Conservation (phyloP, 2,113 vertebrate species). For the Catharus minimus region DNA sequence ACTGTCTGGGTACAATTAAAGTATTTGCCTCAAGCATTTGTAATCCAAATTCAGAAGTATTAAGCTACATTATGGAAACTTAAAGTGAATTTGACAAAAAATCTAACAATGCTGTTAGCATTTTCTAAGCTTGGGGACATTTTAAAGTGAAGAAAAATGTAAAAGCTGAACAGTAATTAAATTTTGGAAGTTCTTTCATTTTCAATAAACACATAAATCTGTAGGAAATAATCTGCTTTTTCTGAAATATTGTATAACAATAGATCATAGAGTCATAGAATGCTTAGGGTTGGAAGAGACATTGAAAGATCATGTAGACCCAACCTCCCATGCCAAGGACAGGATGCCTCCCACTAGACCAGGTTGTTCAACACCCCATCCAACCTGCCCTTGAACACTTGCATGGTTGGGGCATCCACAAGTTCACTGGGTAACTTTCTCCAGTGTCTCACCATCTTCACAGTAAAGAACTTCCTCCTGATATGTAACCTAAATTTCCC, state of each 20-base stretch:
- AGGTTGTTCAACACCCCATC: not conserved
- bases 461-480: not conserved
- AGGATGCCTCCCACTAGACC: not conserved
- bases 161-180: not conserved
- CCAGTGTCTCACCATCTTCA: not conserved
- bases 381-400: not conserved
- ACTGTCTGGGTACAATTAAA: conserved; percentile 1
- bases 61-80: not conserved
- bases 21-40: not conserved
- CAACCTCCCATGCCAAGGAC: not conserved
- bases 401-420: not conserved
- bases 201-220: not conserved
- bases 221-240: not conserved
- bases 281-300: not conserved
- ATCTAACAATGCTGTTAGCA: not conserved
- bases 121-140: not conserved
- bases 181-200: not conserved
- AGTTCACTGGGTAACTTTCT: not conserved
- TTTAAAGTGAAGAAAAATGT: conserved; percentile 5
- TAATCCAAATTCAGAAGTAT: conserved; percentile 3
- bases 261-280: not conserved
- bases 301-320: not conserved
- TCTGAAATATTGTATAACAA: not conserved
- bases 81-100: not conserved
- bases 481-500: not conserved